Base-by-base conservation (phyloP, 2,888 invertebrate genomes). In the Eupithecia pulchellata region DNA sequence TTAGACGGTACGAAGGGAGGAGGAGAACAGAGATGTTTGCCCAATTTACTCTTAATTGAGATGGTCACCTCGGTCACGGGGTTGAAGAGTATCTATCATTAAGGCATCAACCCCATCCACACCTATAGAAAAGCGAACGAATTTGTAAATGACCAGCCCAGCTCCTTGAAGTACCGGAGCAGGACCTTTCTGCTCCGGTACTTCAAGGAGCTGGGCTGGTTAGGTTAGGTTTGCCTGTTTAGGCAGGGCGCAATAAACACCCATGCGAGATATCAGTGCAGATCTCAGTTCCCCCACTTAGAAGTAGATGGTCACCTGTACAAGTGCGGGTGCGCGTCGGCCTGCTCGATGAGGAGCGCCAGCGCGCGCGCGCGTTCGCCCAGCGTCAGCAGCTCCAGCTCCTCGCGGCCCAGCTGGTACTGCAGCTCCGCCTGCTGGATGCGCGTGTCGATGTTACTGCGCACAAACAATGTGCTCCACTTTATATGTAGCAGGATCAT, bases 371-470 rank as follows among this genome's bases (percentile, higher is more conserved):
- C 96, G 91, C 98, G 98, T 92, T 98, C 98, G 76, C 97, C 95
- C 80, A 98, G 95, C 62, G 97, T 97, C 77, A 98, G 91, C 83
- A 98, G 95, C 90, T 98, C 98, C 77, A 98, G 91, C 90, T 98
- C 98, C 90, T 98, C 98, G 61, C 98, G 95, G 0, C 98, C 98
- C 77, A 98, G 92, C 86, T 98, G 97, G 89, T 98, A 98, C 86
- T 98, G 98, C 79, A 98, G 91, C 90, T 98, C 98, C 0, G 98
- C 98, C 86, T 98, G 98, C 83, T 98, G 97, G 86, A 98, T 98
- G 78, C 98, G 95, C 62, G 97, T 96, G 89, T 98, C 98, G 72
- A 98, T 98, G 89, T 98, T 98, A 82, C 98, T 98, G 89, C 2
- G 89, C 88, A 78, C 52, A 73, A 36, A 47, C 39, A 36, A 29